A percentile compares a stretch with the other conserved stretches of the same genome.
Evolutionary conservation across 2,888 invertebrate species (phyloP).

Genomic region (Hypsopygia costalis): DNA sequence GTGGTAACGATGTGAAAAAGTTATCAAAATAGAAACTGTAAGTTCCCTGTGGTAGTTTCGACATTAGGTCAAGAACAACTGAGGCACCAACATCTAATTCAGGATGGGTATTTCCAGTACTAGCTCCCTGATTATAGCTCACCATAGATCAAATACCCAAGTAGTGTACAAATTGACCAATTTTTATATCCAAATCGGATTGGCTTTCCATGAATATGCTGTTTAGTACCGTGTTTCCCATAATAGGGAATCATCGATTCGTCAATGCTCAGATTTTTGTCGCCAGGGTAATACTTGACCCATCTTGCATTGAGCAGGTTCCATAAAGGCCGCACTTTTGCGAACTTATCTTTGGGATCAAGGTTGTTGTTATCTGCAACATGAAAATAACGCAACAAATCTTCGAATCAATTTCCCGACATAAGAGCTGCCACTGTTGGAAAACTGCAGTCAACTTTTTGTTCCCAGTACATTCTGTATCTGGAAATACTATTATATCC

Average conservation of each 20-base stretch:
- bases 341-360: constrained; percentile 4
- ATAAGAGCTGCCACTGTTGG: constrained; percentile 25
- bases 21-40: constrained; percentile 13
- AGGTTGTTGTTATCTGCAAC: constrained; percentile 1
- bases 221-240: background rate
- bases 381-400: constrained; percentile 10
- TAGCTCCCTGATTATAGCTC: constrained; percentile 28
- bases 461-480: constrained; percentile 30
- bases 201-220: background rate
- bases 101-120: constrained; percentile 14
- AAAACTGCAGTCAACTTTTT: constrained; percentile 25
- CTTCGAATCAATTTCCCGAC: constrained; percentile 30
- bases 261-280: background rate
- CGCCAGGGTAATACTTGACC: constrained; percentile 1
- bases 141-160: constrained; percentile 27
- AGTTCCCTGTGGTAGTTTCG: constrained; percentile 7
- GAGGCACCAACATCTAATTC: constrained; percentile 11
- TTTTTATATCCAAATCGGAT: no score
- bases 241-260: background rate
- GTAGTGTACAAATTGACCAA: constrained; percentile 12
- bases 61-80: constrained; percentile 12
- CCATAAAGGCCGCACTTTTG: background rate
- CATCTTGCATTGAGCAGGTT: background rate
- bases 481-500: constrained; percentile 17
- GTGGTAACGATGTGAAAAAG: constrained; percentile 14